Percentiles rank a stretch among this genome's conserved stretches.
These are phyloP conservation scores for Hippotragus niger DNA, from an alignment of 2,113 vertebrate genomes.

Conservation along the genomic window DNA sequence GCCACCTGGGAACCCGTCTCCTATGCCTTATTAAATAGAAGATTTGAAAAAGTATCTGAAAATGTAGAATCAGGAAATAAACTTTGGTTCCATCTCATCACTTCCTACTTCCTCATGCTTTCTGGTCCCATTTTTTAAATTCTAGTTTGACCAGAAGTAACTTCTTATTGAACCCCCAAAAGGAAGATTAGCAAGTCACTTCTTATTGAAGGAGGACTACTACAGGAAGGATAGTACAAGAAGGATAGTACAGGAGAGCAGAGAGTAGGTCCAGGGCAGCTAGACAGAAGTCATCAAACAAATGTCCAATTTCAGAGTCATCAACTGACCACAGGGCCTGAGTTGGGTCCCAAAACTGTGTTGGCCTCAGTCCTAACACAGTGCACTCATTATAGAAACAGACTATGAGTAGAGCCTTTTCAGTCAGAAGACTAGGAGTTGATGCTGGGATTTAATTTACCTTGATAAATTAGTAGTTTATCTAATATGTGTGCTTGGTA, in stretches of 20 bases:
- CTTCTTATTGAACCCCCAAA: neutral
- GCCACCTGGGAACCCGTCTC: neutral
- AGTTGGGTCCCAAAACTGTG: neutral
- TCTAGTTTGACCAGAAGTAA: neutral
- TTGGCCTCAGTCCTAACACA: neutral
- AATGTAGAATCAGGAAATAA: neutral
- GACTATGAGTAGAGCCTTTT: neutral
- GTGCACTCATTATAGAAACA: neutral
- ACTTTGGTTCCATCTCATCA: neutral
- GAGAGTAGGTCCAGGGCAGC: neutral
- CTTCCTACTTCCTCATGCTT: neutral
- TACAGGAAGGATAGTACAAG: neutral
- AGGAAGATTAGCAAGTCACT: neutral
- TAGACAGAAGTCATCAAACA: neutral
- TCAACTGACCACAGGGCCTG: neutral
- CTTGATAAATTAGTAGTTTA: neutral
- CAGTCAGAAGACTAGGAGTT: neutral
- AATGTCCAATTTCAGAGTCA: neutral
- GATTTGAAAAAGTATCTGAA: neutral
- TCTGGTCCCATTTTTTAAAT: neutral
- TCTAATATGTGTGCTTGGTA: neutral
- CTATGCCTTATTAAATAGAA: neutral
- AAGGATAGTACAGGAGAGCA: neutral
- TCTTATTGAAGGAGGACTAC: neutral
- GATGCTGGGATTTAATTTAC: neutral